These are phyloP conservation scores for Taeniopygia guttata DNA, from an alignment of 2,797 vertebrate species.

Conservation along the genomic window DNA sequence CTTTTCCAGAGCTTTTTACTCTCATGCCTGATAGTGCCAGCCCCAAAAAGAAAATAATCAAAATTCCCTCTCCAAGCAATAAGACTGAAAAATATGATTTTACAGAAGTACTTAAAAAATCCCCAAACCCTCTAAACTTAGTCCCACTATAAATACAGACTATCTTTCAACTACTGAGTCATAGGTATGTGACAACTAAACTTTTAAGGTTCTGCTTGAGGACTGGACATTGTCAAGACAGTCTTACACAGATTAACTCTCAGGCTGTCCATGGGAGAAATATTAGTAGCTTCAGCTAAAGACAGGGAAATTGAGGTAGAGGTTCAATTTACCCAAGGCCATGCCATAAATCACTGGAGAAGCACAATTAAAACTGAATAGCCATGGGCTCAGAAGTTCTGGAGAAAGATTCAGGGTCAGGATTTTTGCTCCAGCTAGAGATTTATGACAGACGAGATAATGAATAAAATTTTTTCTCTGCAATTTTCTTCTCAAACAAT, in stretches of 20 bases:
- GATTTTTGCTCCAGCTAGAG: conserved; percentile 4
- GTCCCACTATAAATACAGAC: background rate
- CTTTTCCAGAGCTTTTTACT: background rate
- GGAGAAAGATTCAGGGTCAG: conserved; percentile 4
- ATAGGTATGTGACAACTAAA: background rate
- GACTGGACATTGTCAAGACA: conserved; percentile 24
- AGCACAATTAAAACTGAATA: background rate
- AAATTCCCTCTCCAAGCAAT: background rate
- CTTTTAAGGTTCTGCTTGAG: background rate
- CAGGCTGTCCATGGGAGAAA: background rate
- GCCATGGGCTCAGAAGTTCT: background rate
- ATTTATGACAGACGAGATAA: conserved; percentile 39
- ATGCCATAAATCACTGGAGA: conserved; percentile 20
- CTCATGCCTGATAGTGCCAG: background rate
- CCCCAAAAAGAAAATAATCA: background rate
- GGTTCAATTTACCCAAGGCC: conserved; percentile 23
- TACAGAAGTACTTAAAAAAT: background rate
- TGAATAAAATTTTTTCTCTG: background rate
- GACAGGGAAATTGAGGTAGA: conserved; percentile 2
- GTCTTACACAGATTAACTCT: background rate
- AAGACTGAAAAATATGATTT: background rate
- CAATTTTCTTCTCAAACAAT: background rate
- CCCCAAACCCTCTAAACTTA: background rate
- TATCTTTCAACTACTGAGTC: background rate
- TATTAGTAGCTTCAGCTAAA: background rate